A percentile compares a stretch with the other conserved stretches of the same genome.
phyloP scores from a whole-genome alignment of 2,113 vertebrate genomes.

The Potamarius usumacintae region DNA sequence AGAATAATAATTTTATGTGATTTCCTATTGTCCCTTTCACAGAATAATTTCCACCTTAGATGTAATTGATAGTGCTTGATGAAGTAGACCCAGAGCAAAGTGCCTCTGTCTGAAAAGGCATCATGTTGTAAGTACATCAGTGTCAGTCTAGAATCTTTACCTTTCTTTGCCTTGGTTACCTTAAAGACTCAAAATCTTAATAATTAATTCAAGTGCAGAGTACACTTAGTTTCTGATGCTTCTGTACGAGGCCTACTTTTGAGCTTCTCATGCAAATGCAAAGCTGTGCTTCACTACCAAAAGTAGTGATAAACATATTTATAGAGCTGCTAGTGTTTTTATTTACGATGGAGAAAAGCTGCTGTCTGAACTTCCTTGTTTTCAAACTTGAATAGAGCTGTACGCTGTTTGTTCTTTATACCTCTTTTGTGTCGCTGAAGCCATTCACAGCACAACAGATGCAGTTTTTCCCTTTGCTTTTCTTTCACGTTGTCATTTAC shows the following conservation, averaged over 20 bases:
- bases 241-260: conserved; percentile 6
- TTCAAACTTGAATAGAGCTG: conserved; percentile 4
- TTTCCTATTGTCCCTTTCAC: neutral
- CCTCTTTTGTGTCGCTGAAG: conserved; percentile 21
- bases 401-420: conserved; percentile 29
- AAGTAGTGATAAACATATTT: neutral
- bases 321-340: conserved; percentile 33
- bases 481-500: neutral
- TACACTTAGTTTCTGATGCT: neutral
- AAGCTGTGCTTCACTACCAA: conserved; percentile 16
- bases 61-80: neutral
- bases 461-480: neutral
- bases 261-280: neutral
- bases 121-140: neutral
- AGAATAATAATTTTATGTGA: neutral
- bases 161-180: neutral
- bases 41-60: neutral
- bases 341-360: conserved; percentile 16
- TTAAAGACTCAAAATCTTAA: neutral
- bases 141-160: neutral
- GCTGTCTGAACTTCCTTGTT: conserved; percentile 16
- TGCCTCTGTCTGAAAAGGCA: conserved; percentile 19
- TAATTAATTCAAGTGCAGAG: neutral
- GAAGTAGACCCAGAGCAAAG: conserved; percentile 19
- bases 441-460: neutral